Percentiles rank a stretch among this genome's conserved stretches.
phyloP scores from a whole-genome alignment of 2,797 vertebrate genomes.

The Pteropus rufus region DNA sequence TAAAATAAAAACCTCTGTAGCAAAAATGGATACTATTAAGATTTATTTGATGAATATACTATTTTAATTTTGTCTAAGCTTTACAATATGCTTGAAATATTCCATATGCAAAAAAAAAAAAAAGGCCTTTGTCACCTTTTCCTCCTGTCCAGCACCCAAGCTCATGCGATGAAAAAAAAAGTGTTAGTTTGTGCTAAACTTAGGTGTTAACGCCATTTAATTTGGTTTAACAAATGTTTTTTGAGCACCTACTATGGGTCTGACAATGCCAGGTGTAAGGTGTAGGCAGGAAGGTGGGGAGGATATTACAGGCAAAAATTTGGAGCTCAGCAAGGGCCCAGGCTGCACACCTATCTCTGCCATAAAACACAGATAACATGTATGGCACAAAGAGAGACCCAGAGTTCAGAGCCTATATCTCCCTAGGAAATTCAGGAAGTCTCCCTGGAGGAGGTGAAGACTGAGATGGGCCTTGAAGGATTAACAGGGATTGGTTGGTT shows the following conservation, averaged over 20 bases:
- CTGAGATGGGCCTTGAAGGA: neutral
- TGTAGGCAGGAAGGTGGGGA: neutral
- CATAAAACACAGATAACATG: neutral
- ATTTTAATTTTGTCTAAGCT: conserved; percentile 5
- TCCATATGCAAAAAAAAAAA: neutral
- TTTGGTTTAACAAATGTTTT: neutral
- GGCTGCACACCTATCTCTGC: neutral
- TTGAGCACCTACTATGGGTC: neutral
- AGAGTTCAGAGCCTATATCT: neutral
- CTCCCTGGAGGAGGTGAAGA: neutral
- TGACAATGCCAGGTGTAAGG: neutral
- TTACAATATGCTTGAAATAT: neutral
- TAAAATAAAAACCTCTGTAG: neutral
- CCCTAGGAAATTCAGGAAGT: neutral
- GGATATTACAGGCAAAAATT: neutral
- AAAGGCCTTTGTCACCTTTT: neutral
- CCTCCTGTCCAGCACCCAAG: neutral
- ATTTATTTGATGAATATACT: neutral
- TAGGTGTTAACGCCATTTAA: neutral
- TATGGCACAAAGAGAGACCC: neutral
- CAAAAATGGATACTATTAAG: neutral
- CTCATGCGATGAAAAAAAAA: neutral
- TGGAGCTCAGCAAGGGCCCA: neutral
- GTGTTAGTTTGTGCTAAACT: neutral
- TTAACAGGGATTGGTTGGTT: neutral